Conservation (phyloP, 2,113 vertebrate genomes). For the Ochotona curzoniae region DNA sequence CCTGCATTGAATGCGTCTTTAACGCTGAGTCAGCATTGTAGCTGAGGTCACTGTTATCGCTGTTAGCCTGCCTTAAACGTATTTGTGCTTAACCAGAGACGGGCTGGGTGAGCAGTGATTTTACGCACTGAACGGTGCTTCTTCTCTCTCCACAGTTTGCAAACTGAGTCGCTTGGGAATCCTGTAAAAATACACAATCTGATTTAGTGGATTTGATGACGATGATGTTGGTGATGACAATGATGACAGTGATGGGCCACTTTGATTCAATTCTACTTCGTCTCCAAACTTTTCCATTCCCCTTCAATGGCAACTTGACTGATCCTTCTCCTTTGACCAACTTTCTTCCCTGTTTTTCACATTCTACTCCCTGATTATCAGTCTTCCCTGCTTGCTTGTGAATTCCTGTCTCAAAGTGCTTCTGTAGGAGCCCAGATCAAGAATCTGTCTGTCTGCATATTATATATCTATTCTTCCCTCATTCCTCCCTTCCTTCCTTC, state of each 20-base stretch:
- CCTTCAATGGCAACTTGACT: background rate
- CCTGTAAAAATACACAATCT: background rate
- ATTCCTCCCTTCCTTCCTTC: background rate
- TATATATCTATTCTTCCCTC: too few relatives aligned
- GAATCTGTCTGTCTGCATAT: background rate
- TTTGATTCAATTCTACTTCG: background rate
- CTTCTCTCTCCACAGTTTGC: background rate
- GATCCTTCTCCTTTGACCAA: background rate
- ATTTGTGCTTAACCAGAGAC: background rate
- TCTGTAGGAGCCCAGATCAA: background rate
- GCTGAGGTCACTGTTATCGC: background rate
- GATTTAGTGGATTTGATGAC: background rate
- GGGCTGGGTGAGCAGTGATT: background rate
- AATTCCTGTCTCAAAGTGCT: background rate
- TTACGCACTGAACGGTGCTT: background rate
- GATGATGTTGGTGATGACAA: background rate
- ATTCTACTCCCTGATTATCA: background rate
- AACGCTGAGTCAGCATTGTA: background rate
- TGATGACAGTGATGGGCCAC: background rate
- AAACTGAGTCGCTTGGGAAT: background rate
- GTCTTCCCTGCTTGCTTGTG: slow-evolving; percentile 4
- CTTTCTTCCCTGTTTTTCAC: background rate
- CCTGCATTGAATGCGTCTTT: background rate
- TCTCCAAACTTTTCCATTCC: background rate
- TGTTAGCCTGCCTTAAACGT: background rate